Conservation (phyloP, 2,797 vertebrate genomes). For the Notoglanidium macrostoma region DNA sequence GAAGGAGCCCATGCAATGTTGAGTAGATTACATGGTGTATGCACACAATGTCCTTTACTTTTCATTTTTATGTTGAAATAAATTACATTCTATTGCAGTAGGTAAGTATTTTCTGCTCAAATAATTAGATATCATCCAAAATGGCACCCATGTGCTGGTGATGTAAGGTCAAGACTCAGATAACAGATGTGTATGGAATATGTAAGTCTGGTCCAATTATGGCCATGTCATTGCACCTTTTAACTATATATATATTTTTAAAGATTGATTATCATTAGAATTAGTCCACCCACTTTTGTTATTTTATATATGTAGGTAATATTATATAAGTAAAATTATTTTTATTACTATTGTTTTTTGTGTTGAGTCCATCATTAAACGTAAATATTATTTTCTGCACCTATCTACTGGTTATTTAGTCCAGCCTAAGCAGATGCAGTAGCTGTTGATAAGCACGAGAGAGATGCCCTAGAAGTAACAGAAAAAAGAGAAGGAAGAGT, state of each 20-base stretch:
- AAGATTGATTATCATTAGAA: not conserved
- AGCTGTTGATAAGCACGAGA: not conserved
- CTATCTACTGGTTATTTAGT: not conserved
- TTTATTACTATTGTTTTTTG: not conserved
- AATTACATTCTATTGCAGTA: not conserved
- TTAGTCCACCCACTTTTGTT: not conserved
- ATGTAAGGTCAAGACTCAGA: constrained; percentile 17
- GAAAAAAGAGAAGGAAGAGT: not conserved
- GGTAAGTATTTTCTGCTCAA: not conserved
- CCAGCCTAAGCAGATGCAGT: not conserved
- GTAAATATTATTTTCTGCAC: not conserved
- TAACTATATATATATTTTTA: not conserved
- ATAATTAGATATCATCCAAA: not conserved
- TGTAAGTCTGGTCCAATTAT: not conserved
- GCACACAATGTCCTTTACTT: not conserved
- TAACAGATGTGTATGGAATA: constrained; percentile 21
- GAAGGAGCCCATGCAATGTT: not conserved
- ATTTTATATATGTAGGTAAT: not conserved
- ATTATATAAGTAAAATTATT: not conserved
- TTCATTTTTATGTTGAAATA: not conserved
- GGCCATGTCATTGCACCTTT: not conserved
- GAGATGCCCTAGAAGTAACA: not conserved
- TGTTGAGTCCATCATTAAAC: not conserved
- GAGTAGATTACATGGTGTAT: not conserved
- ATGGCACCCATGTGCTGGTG: not conserved